Evolutionary conservation across 2,888 invertebrate species (phyloP).

Genomic region (Troglohyphantes excavatus): DNA sequence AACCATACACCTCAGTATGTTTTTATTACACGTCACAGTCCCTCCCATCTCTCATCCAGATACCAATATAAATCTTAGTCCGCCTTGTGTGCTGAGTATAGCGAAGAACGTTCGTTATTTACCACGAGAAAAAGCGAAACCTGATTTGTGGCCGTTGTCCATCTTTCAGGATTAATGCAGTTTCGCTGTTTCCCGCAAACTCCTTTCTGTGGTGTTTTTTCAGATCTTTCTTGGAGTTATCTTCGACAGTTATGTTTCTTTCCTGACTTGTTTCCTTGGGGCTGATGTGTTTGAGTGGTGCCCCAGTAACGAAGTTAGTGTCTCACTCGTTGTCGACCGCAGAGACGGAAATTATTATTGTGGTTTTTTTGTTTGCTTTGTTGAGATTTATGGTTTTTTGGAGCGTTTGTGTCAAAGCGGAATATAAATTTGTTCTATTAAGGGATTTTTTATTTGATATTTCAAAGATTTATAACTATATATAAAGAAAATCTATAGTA

Average conservation of each 20-base stretch:
- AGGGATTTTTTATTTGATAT: too few relatives aligned
- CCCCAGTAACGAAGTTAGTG: slow-evolving; percentile 21
- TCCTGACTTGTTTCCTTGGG: neutral
- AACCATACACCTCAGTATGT: too few relatives aligned
- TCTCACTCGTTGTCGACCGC: slow-evolving; percentile 4
- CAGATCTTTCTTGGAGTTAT: slow-evolving; percentile 20
- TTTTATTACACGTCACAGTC: slow-evolving; percentile 16
- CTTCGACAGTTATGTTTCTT: slow-evolving; percentile 48
- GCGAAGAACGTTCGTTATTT: slow-evolving; percentile 52
- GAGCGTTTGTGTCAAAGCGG: neutral
- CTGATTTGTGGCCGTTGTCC: slow-evolving; percentile 68
- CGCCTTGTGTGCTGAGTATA: slow-evolving; percentile 35
- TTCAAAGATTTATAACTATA: too few relatives aligned
- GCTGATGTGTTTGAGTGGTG: slow-evolving; percentile 2
- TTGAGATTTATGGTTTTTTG: neutral
- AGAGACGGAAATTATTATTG: neutral
- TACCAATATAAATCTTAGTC: slow-evolving; percentile 52
- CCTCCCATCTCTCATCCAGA: slow-evolving; percentile 28
- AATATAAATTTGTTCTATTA: neutral
- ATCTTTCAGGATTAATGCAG: slow-evolving; percentile 66
- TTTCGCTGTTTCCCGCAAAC: slow-evolving; percentile 54
- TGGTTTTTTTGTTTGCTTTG: neutral
- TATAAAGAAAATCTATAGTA: too few relatives aligned
- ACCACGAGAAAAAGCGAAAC: slow-evolving; percentile 46
- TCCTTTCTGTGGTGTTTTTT: slow-evolving; percentile 26